A percentile compares a stretch with the other conserved stretches of the same genome.
phyloP scores from a whole-genome alignment of 2,113 vertebrate genomes.

The Centropus unirufus region DNA sequence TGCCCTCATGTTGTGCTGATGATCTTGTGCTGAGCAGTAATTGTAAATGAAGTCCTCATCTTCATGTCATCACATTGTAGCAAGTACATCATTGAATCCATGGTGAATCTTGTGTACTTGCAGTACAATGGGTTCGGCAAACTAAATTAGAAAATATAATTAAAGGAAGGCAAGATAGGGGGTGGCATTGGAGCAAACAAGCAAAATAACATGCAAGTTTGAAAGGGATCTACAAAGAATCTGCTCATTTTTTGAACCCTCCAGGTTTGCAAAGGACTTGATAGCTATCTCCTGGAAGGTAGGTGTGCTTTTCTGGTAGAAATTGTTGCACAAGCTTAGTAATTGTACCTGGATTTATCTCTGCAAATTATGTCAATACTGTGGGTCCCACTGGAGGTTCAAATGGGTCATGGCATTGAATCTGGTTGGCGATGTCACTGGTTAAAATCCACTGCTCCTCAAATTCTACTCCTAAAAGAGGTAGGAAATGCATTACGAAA shows the following conservation, averaged over 20 bases:
- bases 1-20: not conserved
- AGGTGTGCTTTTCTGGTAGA: not conserved
- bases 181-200: not conserved
- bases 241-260: not conserved
- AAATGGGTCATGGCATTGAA: rapidly evolving
- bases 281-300: not conserved
- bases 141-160: not conserved
- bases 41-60: not conserved
- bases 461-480: not conserved
- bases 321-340: not conserved
- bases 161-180: not conserved
- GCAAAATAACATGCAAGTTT: not conserved
- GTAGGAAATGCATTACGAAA: not conserved
- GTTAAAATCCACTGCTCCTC: not conserved
- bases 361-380: not conserved
- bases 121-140: not conserved
- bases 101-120: not conserved
- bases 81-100: not conserved
- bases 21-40: not conserved
- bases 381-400: not conserved
- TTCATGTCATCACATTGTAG: not conserved
- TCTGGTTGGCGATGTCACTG: not conserved
- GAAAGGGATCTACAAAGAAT: not conserved
- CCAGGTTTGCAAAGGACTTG: not conserved
- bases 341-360: not conserved